Base-by-base conservation (phyloP, 2,797 vertebrate species). In the Onychomys torridus region DNA sequence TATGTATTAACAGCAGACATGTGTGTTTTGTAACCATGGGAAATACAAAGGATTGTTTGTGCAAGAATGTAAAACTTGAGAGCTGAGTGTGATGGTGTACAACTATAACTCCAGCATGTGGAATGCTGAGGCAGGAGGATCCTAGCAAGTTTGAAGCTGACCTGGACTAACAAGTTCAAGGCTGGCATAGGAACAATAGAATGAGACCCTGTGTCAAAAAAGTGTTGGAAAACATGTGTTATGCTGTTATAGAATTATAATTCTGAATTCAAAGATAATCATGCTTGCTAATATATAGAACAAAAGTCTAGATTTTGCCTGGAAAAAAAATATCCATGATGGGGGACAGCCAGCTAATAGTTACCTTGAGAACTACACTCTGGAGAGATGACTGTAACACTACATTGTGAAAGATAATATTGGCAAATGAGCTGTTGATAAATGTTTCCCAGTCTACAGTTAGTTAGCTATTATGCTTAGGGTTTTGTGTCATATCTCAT, bases 1-100 rank as follows among this genome's bases (percentile, higher is more conserved):
- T 96, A 2, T 85, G 49, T 94, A 63, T 89, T 88, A 81, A 86
- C 43, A 94, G 83, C 94, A 97, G 94, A 97, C 93, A 95, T 94
- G 78, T 25, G 71, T 32, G 65, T 90, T 85, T 29, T 79, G 27
- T 97, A 97, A 98, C 32, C 89, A 79, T 89, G 73, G 67, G 65
- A 90, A 93, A 97, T 89, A 16, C 76, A 4, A 57, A 49, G 23
- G 82, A 79, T 94, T 97, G 43, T 95, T 46, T 90, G 32, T 87
- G 59, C 61, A 52, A 94, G 76, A 95, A 76, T 59, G 40, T 8
- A 29, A 78, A 77, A 7, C 57, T 21, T 32, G 40, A 65, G 34
- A 49, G 1, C 75, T 37, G 34, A 59, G 27, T 17, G 5, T 23
- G 29, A 25, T 89, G 21, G 57, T 78, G 5, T 21, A 19, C 16